phyloP scores from a whole-genome alignment of 1,140 invertebrate species.

The Drosophila insularis region DNA sequence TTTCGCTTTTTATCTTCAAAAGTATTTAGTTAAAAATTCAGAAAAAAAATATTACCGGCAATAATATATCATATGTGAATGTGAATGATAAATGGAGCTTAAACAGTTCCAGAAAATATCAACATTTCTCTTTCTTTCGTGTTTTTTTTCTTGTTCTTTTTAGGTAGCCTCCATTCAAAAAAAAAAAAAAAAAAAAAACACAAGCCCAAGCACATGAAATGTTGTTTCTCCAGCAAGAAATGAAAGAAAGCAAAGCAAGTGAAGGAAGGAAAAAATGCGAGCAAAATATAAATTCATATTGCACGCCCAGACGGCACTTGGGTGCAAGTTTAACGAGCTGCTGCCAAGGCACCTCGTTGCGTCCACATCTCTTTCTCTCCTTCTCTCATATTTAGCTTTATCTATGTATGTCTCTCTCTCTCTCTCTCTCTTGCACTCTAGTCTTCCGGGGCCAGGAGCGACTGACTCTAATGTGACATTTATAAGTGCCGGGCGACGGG shows the following conservation, averaged over 20 bases:
- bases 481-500: conserved; percentile 69
- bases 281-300: conserved; percentile 56
- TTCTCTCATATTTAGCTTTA: not conserved
- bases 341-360: conserved; percentile 22
- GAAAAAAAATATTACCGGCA: not conserved
- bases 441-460: conserved; percentile 1
- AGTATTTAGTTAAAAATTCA: not conserved
- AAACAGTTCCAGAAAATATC: not conserved
- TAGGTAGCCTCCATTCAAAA: not conserved
- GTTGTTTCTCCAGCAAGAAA: conserved; percentile 7
- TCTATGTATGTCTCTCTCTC: too few relatives aligned
- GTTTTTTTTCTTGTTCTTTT: not conserved
- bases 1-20: not conserved
- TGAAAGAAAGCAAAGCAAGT: not conserved
- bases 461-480: conserved; percentile 76
- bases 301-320: conserved; percentile 27
- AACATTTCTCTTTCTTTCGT: not conserved
- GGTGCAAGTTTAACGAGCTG: conserved; percentile 65
- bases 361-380: not conserved
- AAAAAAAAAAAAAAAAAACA: not conserved
- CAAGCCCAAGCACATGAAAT: not conserved
- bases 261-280: conserved; percentile 25
- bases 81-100: conserved; percentile 3
- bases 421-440: not conserved
- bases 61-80: conserved; percentile 4